phyloP scores from a whole-genome alignment of 2,888 invertebrate species.

The Patella caerulea region DNA sequence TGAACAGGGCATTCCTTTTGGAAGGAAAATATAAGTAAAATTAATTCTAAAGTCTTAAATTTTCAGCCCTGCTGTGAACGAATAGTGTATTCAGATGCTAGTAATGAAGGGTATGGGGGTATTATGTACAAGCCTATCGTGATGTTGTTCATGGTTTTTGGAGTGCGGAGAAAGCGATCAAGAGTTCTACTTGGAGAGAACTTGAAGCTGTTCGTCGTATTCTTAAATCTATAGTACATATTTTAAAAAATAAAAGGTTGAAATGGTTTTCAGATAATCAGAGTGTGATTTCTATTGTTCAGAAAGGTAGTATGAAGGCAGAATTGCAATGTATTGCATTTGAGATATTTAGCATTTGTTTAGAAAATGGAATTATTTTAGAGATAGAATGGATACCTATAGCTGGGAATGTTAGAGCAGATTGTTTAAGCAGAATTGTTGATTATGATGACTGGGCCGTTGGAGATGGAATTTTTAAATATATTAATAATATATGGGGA shows the following conservation, averaged over 20 bases:
- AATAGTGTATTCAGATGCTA: slow-evolving; percentile 26
- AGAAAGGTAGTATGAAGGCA: neutral
- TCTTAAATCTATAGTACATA: too few relatives aligned
- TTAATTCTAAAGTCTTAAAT: neutral
- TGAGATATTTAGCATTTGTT: neutral
- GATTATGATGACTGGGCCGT: slow-evolving; percentile 15
- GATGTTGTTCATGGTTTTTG: slow-evolving; percentile 8
- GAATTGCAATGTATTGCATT: neutral
- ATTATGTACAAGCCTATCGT: slow-evolving; percentile 14
- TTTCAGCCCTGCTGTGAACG: slow-evolving; percentile 7
- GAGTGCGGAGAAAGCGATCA: too few relatives aligned
- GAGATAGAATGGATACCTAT: slow-evolving; percentile 27
- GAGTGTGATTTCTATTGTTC: neutral
- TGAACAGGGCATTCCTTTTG: too few relatives aligned
- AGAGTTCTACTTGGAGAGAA: too few relatives aligned
- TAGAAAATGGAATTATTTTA: slow-evolving; percentile 4
- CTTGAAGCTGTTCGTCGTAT: too few relatives aligned
- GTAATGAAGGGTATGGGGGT: slow-evolving; percentile 19
- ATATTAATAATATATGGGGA: neutral
- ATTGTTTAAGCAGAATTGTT: slow-evolving; percentile 29
- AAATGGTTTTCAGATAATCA: too few relatives aligned
- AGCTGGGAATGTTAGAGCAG: slow-evolving; percentile 21
- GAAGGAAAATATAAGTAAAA: too few relatives aligned
- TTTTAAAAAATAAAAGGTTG: too few relatives aligned
- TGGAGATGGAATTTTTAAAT: neutral